Conservation (phyloP, 2,113 vertebrate species). For the Campylomormyrus tamandua region DNA sequence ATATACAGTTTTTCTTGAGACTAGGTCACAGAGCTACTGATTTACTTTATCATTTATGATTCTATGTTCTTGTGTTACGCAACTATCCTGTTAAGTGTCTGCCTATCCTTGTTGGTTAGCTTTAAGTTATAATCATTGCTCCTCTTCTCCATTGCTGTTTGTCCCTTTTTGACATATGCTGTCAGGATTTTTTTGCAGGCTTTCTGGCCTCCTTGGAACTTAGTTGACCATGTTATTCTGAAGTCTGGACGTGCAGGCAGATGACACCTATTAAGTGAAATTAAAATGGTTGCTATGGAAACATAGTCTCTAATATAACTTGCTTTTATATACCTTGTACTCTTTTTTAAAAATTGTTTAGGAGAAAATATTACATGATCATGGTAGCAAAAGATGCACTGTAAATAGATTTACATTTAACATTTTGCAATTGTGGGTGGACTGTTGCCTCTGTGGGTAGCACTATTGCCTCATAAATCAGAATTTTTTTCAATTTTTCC, state of each 20-base stretch:
- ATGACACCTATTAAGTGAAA: neutral
- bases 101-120: neutral
- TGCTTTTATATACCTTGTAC: neutral
- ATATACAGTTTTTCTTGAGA: neutral
- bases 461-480: neutral
- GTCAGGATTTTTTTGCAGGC: neutral
- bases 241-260: neutral
- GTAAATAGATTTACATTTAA: neutral
- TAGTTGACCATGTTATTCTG: neutral
- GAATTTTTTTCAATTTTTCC: neutral
- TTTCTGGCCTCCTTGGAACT: neutral
- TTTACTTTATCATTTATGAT: neutral
- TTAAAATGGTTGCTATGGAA: neutral
- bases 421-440: neutral
- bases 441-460: neutral
- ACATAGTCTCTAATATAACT: neutral
- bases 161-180: neutral
- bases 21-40: neutral
- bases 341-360: neutral
- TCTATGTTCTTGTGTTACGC: neutral
- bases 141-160: neutral
- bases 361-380: neutral
- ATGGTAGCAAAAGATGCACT: neutral
- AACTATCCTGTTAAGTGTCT: neutral
- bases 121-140: neutral